A percentile compares a stretch with the other conserved stretches of the same genome.
Conservation (phyloP, 2,113 vertebrate species). For the Chrysochloris asiatica region DNA sequence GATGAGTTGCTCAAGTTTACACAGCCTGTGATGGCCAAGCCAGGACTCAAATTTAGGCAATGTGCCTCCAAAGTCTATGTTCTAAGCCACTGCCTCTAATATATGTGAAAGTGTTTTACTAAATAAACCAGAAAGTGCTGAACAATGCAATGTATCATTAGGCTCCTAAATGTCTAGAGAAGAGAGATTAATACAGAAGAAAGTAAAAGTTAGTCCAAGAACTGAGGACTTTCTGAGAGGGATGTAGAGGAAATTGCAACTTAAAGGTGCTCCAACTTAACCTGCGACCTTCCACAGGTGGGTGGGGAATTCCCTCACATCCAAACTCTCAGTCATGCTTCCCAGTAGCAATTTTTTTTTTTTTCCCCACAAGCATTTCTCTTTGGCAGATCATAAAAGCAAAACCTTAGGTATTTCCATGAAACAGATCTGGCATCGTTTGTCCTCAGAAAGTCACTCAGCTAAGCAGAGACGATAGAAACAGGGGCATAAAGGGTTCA, state of each 20-base stretch:
- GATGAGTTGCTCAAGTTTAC: background rate
- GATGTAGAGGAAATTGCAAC: slow-evolving; percentile 11
- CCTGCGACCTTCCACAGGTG: background rate
- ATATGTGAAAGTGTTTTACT: slow-evolving; percentile 53
- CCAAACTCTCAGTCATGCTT: background rate
- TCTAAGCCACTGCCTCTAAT: slow-evolving; percentile 54
- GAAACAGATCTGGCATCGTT: background rate
- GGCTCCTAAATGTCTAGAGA: slow-evolving; percentile 66
- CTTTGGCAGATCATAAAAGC: background rate
- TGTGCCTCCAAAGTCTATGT: background rate
- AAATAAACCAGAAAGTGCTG: slow-evolving; percentile 54
- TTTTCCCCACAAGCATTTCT: background rate
- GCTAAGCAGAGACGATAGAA: background rate
- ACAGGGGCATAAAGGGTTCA: background rate
- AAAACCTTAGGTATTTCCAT: background rate
- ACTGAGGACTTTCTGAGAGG: slow-evolving; percentile 2
- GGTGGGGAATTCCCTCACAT: background rate
- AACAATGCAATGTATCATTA: slow-evolving; percentile 33
- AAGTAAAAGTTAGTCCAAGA: slow-evolving; percentile 37
- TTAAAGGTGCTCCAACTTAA: slow-evolving; percentile 17
- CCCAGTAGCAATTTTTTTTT: background rate
- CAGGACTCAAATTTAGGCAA: slow-evolving; percentile 25
- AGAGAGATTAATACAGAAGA: slow-evolving; percentile 54
- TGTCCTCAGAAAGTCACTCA: background rate
- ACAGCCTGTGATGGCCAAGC: background rate